Base-by-base conservation (phyloP, 2,113 vertebrate species). In the Regulus satrapa region DNA sequence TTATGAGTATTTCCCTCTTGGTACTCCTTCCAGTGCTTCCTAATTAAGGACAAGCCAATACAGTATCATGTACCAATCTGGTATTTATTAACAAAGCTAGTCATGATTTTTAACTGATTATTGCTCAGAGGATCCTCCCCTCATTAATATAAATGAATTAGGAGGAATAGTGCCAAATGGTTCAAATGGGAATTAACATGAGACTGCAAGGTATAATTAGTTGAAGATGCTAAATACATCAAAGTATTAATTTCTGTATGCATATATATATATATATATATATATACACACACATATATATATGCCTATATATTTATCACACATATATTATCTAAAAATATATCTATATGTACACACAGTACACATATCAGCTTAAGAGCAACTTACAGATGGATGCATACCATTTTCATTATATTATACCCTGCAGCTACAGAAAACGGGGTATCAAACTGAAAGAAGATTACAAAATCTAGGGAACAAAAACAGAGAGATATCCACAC, bases 81-180 rank as follows among this genome's bases (percentile, higher is more conserved):
- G 94, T 97, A 96, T 97, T 97, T 97, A 96, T 97, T 97, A 97
- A 97, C 94, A 95, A 97, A 96, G 92, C 72, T 92, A 94, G 94
- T 97, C 86, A 87, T 95, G 96, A 96, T 95, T 97, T 97, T 96
- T 97, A 97, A 96, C 96, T 93, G 96, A 96, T 97, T 97, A 91
- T 96, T 92, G 96, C 93, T 89, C 89, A 92, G 97, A 97, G 94
- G 96, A 93, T 89, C 94, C 94, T 97, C 96, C 95, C 91, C 88
- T 97, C 97, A 96, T 98, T 98, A 97, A 97, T 96, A 94, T 92
- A 97, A 96, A 97, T 97, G 96, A 97, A 97, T 96, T 92, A 90
- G 94, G 93, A 96, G 89, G 91, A 96, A 96, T 80, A 84, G 72
- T 87, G 95, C 96, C 97, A 97, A 97, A 92, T 95, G 89, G 94